Base-by-base conservation (phyloP, 2,888 invertebrate species). In the Chesias legatella region DNA sequence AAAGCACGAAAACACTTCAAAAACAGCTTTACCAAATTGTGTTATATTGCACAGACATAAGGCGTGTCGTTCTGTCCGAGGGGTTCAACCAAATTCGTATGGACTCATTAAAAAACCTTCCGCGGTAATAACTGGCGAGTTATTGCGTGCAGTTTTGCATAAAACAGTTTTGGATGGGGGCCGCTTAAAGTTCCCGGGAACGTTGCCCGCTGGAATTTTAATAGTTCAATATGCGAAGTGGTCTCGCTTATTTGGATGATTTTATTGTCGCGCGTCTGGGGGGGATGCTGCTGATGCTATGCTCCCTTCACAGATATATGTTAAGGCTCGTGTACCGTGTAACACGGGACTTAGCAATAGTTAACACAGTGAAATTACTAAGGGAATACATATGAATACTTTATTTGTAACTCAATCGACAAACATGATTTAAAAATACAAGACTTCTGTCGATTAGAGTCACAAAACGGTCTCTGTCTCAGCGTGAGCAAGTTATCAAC, bases 101-200 rank as follows among this genome's bases (percentile, higher is more conserved):
- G 56, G 56, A 62, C 63, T 73, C 72, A 77, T 78, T 74, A 77
- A 72, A 77, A 72, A 67, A 61, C 51, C 63, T 63, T 56, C 35
- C 25, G 53, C 53, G 61, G 68, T 61, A 58, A 74, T 62, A 60
- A 65, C 63, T 43, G 45, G 47, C 50, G 60, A 64, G 71, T 76
- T 80, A 81, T 75, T 70, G 74, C 73, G 63, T 60, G 55, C 55
- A 63, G 67, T 79, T 82, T 82, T 79, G 81, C 82, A 82, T 82
- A 81, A 81, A 74, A 73, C 62, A 58, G 26, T 48, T 23, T 20
- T 5, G 28, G 26, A 33, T 11, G 41, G 30, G 50, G 49, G 40
- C 37, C 50, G 39, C 42, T 51, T 28, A 33, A 45, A 51, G 44
- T 55, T 47, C 36, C 32, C 21, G 39, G 39, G 33, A 39, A 23